Evolutionary conservation across 2,113 vertebrate species (phyloP).

Genomic region (Lasiurus borealis): DNA sequence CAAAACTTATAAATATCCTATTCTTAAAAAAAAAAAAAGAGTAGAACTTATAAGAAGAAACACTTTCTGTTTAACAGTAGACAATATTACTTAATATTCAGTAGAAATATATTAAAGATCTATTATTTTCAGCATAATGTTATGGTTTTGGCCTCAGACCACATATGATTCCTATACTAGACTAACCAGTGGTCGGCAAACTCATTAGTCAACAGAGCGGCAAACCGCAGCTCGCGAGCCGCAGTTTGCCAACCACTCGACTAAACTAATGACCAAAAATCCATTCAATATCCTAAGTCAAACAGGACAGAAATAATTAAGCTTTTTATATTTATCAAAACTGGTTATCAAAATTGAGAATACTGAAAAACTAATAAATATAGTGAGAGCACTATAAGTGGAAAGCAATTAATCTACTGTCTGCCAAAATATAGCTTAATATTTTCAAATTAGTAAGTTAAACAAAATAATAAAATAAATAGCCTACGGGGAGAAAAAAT

Average conservation of each 20-base stretch:
- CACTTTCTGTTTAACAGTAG: neutral
- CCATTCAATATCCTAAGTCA: neutral
- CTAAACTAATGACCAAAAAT: slow-evolving; percentile 57
- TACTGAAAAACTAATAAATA: slow-evolving; percentile 55
- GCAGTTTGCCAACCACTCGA: neutral
- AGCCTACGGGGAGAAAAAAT: neutral
- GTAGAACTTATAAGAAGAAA: slow-evolving; percentile 44
- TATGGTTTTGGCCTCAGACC: neutral
- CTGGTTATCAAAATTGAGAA: slow-evolving; percentile 25
- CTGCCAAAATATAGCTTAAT: slow-evolving; percentile 37
- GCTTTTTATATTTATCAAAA: slow-evolving; percentile 38
- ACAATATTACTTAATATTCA: slow-evolving; percentile 18
- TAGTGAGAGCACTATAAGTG: neutral
- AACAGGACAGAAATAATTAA: slow-evolving; percentile 53
- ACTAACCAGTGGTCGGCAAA: neutral
- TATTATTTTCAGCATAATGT: neutral
- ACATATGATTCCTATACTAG: neutral
- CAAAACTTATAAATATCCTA: neutral
- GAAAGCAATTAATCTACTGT: slow-evolving; percentile 43
- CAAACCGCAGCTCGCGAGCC: too few relatives aligned
- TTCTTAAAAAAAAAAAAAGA: slow-evolving; percentile 37
- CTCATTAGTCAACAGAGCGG: too few relatives aligned
- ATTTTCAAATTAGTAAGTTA: slow-evolving; percentile 62
- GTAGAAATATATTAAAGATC: neutral
- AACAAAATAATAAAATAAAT: slow-evolving; percentile 1